Evolutionary conservation across 2,113 vertebrate species (phyloP).

Genomic region (Lepus europaeus): DNA sequence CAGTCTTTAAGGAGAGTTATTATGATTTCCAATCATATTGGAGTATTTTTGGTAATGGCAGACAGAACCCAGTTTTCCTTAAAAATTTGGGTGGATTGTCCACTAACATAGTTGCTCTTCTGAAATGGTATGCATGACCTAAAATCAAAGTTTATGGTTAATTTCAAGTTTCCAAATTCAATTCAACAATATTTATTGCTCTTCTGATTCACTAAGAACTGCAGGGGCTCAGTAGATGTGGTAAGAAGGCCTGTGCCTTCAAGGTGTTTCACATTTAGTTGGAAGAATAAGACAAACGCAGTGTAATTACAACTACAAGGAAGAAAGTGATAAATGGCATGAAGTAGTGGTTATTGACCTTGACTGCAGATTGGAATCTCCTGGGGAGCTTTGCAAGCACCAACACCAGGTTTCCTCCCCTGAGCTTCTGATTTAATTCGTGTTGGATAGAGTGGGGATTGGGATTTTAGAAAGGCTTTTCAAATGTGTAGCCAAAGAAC

Average conservation of each 20-base stretch:
- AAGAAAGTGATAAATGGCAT: slow-evolving; percentile 73
- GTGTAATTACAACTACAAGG: slow-evolving; percentile 78
- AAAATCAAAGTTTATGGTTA: slow-evolving; percentile 68
- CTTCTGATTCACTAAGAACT: slow-evolving; percentile 68
- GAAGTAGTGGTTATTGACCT: slow-evolving; percentile 69
- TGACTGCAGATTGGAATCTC: slow-evolving; percentile 63
- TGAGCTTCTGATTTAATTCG: slow-evolving; percentile 59
- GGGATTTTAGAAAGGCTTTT: slow-evolving; percentile 40
- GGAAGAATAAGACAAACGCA: slow-evolving; percentile 73
- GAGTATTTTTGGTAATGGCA: slow-evolving; percentile 46
- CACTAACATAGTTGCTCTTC: slow-evolving; percentile 42
- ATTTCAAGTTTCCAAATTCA: slow-evolving; percentile 76
- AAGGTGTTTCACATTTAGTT: slow-evolving; percentile 80
- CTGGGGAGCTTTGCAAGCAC: slow-evolving; percentile 54
- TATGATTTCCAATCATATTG: slow-evolving; percentile 28
- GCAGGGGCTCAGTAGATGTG: slow-evolving; percentile 74
- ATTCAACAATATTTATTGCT: slow-evolving; percentile 75
- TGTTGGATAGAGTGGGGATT: background rate
- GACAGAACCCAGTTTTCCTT: background rate
- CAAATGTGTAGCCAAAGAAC: background rate
- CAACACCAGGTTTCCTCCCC: background rate
- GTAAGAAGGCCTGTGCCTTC: slow-evolving; percentile 75
- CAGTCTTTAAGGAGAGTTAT: background rate
- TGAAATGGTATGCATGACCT: slow-evolving; percentile 53
- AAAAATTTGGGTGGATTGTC: background rate